Conservation (phyloP, 2,888 invertebrate genomes). For the Mesochorus sp. region DNA sequence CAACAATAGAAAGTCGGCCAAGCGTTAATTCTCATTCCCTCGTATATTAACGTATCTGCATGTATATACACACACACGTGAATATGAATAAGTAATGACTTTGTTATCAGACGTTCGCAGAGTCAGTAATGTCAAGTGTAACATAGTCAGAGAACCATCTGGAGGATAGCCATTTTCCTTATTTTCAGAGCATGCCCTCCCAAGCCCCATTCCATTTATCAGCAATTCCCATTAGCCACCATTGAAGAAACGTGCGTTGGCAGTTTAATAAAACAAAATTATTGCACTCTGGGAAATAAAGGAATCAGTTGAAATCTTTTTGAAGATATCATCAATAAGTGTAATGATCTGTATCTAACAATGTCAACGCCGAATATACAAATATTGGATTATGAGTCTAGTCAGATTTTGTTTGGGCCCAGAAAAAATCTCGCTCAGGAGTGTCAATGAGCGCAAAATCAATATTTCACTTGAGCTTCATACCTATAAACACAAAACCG, state of each 20-base stretch:
- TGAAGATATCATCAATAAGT: no score
- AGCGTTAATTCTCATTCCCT: constrained; percentile 48
- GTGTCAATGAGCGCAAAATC: no score
- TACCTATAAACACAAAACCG: no score
- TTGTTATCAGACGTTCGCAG: constrained; percentile 40
- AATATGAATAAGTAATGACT: constrained; percentile 7
- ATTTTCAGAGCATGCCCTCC: background rate
- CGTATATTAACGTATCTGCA: background rate
- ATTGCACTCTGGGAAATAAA: no score
- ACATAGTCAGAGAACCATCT: background rate
- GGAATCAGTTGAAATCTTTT: no score
- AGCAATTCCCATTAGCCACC: constrained; percentile 30
- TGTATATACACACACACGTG: background rate
- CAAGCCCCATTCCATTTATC: constrained; percentile 27
- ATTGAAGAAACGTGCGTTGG: background rate
- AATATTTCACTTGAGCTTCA: no score
- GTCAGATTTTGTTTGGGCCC: no score
- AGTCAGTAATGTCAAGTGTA: constrained; percentile 11
- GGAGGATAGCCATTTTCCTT: background rate
- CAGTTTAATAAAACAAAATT: no score
- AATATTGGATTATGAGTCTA: no score
- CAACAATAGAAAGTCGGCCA: constrained; percentile 32
- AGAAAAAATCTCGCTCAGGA: no score
- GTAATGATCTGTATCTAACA: no score
- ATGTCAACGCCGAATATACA: no score